Evolutionary conservation across 2,113 vertebrate species (phyloP).

Genomic region (Syngnathoides biaculeatus): DNA sequence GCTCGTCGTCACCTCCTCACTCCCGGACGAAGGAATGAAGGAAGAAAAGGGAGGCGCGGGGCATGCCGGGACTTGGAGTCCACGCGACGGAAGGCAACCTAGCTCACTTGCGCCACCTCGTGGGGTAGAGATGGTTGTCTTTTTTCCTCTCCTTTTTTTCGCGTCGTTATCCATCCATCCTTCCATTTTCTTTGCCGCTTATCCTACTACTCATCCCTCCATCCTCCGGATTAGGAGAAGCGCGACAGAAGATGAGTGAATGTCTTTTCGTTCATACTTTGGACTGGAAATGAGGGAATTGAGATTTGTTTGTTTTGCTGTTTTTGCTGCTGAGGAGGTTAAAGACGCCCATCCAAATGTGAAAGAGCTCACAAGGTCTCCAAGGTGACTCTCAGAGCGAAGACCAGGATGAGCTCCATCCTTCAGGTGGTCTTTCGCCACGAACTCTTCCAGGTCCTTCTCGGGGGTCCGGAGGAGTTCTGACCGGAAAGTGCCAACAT

Average conservation of each 20-base stretch:
- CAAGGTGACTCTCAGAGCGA: too few species aligned
- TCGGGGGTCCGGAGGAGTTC: neutral
- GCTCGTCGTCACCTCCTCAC: conserved; percentile 43
- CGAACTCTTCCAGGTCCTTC: too few species aligned
- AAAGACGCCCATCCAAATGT: conserved; percentile 2
- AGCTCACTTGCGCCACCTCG: conserved; percentile 10
- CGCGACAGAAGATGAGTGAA: too few species aligned
- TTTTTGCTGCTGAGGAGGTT: too few species aligned
- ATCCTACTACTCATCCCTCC: too few species aligned
- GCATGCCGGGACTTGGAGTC: conserved; percentile 60
- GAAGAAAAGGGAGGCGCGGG: conserved; percentile 34
- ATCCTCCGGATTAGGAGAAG: too few species aligned
- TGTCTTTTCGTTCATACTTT: too few species aligned
- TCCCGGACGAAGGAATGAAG: conserved; percentile 53
- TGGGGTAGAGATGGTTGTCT: conserved; percentile 39
- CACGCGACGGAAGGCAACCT: rapidly evolving
- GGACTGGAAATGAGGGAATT: too few species aligned
- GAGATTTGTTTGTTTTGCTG: too few species aligned
- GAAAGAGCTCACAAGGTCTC: conserved; percentile 11
- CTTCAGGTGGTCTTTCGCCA: neutral
- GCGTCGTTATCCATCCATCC: too few species aligned
- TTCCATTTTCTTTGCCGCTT: too few species aligned
- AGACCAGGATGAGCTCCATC: conserved; percentile 6
- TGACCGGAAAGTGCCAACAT: neutral
- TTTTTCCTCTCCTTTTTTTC: too few species aligned